A percentile compares a stretch with the other conserved stretches of the same genome.
Evolutionary conservation across 1,140 invertebrate genomes (phyloP).

Genomic region (Halotydeus destructor): DNA sequence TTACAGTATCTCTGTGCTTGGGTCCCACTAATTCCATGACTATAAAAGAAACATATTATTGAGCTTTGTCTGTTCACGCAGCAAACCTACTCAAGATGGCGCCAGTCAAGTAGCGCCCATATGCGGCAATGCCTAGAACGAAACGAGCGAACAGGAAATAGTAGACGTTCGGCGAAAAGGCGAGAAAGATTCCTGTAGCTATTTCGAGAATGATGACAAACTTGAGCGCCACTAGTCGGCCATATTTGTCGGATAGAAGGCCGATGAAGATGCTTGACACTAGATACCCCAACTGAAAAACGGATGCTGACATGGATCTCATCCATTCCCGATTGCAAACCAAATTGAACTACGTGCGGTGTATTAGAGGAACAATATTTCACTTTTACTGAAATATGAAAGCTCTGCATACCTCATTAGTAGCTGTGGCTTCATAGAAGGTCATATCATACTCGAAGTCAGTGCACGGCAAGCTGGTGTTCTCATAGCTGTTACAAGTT

Average conservation of each 20-base stretch:
- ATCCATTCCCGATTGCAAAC: not conserved
- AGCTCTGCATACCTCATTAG: not conserved
- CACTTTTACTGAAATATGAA: too few relatives aligned
- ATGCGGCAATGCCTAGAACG: constrained; percentile 1
- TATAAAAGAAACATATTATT: not conserved
- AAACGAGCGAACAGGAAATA: constrained; percentile 6
- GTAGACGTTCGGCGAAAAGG: constrained; percentile 5
- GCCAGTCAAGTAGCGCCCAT: constrained; percentile 2
- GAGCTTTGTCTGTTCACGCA: not conserved
- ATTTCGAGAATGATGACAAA: constrained; percentile 12
- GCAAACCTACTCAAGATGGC: constrained; percentile 5
- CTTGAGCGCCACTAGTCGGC: constrained; percentile 12
- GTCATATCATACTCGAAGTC: not conserved
- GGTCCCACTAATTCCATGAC: not conserved
- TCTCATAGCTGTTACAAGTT: too few relatives aligned
- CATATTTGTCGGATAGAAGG: constrained; percentile 52
- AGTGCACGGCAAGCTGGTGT: too few relatives aligned
- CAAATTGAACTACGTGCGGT: not conserved
- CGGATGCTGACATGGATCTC: not conserved
- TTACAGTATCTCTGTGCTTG: not conserved
- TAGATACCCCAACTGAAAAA: constrained; percentile 49
- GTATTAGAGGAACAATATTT: not conserved
- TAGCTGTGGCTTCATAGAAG: not conserved
- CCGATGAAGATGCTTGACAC: constrained; percentile 55
- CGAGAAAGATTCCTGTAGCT: not conserved